Conservation (phyloP, 2,797 vertebrate species). For the Ibycter americanus region DNA sequence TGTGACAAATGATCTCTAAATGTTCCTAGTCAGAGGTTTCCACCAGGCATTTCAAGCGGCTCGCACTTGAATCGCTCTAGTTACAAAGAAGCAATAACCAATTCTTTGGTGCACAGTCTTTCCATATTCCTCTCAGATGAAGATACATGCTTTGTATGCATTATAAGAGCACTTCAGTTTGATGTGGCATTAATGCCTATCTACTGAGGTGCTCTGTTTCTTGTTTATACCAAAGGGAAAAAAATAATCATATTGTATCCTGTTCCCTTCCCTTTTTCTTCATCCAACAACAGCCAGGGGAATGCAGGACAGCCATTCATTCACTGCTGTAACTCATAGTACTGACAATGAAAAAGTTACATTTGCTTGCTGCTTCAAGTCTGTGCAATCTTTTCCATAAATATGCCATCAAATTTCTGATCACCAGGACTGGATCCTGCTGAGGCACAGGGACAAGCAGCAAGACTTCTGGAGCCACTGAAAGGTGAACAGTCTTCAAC, state of each 20-base stretch:
- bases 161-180: neutral
- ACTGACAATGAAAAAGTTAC: neutral
- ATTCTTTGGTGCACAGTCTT: neutral
- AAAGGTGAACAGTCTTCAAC: neutral
- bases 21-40: neutral
- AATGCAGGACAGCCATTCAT: neutral
- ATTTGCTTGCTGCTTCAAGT: neutral
- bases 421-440: neutral
- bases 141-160: neutral
- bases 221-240: neutral
- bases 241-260: neutral
- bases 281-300: neutral
- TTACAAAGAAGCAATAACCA: constrained; percentile 48
- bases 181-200: neutral
- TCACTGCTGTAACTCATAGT: neutral
- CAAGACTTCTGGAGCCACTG: neutral
- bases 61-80: constrained; percentile 23
- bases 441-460: neutral
- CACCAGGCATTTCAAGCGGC: constrained; percentile 31
- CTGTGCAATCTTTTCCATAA: neutral
- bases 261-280: neutral
- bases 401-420: neutral
- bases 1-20: constrained; percentile 10
- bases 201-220: neutral
- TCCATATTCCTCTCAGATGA: neutral